Evolutionary conservation across 2,797 vertebrate species (phyloP).

Genomic region (Rallus crepitans): DNA sequence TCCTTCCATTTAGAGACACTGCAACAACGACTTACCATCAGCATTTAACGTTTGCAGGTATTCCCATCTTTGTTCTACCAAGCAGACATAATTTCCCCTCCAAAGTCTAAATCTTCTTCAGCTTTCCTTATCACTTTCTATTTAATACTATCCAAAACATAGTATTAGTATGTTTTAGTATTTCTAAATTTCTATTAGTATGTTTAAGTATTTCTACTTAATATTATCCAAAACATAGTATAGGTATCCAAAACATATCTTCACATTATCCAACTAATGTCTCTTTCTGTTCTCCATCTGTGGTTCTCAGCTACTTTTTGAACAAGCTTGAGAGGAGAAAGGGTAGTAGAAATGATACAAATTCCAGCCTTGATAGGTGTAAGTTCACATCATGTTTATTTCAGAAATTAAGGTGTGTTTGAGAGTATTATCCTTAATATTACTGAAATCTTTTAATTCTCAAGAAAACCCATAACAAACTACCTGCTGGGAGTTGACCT

Average conservation of each 20-base stretch:
- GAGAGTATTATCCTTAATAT: neutral
- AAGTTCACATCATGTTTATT: neutral
- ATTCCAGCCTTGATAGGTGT: neutral
- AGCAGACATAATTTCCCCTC: neutral
- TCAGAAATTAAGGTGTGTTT: neutral
- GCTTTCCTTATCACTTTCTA: neutral
- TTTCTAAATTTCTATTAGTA: too few relatives aligned
- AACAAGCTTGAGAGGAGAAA: neutral
- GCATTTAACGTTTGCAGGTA: neutral
- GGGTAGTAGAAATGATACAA: neutral
- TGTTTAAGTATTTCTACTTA: too few relatives aligned
- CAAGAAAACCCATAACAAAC: neutral
- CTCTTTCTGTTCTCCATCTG: neutral
- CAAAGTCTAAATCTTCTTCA: neutral
- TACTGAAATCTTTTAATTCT: neutral
- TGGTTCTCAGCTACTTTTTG: neutral
- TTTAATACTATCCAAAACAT: neutral
- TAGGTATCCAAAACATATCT: neutral
- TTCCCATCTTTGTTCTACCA: neutral
- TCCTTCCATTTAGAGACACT: neutral
- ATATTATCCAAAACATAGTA: too few relatives aligned
- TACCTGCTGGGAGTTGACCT: neutral
- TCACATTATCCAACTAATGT: neutral
- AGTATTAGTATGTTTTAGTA: neutral
- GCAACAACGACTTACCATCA: neutral